Base-by-base conservation (phyloP, 2,888 invertebrate species). In the Eubasilissa splendida region DNA sequence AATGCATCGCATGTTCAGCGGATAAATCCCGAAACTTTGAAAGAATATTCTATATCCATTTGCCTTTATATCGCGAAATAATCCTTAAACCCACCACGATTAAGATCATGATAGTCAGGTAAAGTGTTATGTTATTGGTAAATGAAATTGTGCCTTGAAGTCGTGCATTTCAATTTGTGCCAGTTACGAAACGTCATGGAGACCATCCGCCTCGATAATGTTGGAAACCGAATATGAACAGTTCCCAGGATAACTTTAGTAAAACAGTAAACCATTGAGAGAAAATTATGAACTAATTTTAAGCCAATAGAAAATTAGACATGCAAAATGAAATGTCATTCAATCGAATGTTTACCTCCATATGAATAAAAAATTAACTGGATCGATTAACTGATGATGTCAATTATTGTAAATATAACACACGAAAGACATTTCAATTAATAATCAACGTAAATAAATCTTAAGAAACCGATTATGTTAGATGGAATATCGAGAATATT, bases 131-230 rank as follows among this genome's bases (percentile, higher is more conserved):
- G 42, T 42, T 60, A n/a, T 60, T n/a, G 10, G 60, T 22, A 68
- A 53, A 52, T 65, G 56, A 71, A 77, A 73, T 60, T 53, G 60
- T 65, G 73, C 59, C 70, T 74, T 52, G 33, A 74, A 75, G 77
- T 66, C 75, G 78, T 81, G 78, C 78, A 78, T 81, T 80, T 81
- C 76, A 76, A 81, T 82, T 80, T 82, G 81, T 82, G 70, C 82
- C 83, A 83, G 83, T 83, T 83, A 83, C 83, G 79, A 80, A 71
- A 74, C 83, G 66, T 79, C 73, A 78, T 79, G 74, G 65, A 65
- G 76, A 33, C 78, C 50, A 70, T 22, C 66, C 77, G 77, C 74
- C 75, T 75, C 53, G 14, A 70, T 77, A 83, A 83, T 73, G 58
- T 65, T 79, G 79, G 77, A 80, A 83, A 83, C 76, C 63, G 80